Percentiles rank a stretch among this genome's conserved stretches.
These are phyloP conservation scores for Aphidoletes aphidimyza DNA, from an alignment of 2,888 invertebrate genomes.

Conservation along the genomic window DNA sequence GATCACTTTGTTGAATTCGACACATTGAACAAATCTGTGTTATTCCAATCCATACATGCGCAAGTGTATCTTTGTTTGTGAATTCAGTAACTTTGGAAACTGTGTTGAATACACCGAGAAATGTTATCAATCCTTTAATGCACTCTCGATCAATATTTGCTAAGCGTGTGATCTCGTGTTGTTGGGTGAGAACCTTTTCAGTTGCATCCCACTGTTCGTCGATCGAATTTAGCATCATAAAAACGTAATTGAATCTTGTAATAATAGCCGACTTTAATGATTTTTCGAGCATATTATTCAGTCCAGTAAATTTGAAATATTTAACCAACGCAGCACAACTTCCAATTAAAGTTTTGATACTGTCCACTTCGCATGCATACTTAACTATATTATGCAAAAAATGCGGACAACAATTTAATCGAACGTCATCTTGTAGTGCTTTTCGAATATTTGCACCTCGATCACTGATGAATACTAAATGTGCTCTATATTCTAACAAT, in stretches of 20 bases:
- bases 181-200: not conserved
- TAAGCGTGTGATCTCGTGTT: not conserved
- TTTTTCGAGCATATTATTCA: not conserved
- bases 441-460: not conserved
- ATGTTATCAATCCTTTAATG: not conserved
- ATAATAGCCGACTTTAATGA: not conserved
- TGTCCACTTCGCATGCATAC: not conserved
- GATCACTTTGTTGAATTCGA: not conserved
- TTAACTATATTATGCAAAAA: not conserved
- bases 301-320: constrained; percentile 1
- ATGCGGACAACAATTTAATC: constrained; percentile 11
- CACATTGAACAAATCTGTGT: not conserved
- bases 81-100: not conserved
- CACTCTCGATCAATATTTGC: not conserved
- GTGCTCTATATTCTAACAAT: not conserved
- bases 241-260: not conserved
- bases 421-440: not conserved
- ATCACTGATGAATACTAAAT: not conserved
- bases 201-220: not conserved
- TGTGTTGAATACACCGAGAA: not conserved
- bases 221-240: not conserved
- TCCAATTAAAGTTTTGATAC: not conserved
- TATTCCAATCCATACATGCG: not conserved
- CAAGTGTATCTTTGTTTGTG: not conserved
- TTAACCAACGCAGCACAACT: not conserved